Base-by-base conservation (phyloP, 2,113 vertebrate species). In the Callorhinus ursinus region DNA sequence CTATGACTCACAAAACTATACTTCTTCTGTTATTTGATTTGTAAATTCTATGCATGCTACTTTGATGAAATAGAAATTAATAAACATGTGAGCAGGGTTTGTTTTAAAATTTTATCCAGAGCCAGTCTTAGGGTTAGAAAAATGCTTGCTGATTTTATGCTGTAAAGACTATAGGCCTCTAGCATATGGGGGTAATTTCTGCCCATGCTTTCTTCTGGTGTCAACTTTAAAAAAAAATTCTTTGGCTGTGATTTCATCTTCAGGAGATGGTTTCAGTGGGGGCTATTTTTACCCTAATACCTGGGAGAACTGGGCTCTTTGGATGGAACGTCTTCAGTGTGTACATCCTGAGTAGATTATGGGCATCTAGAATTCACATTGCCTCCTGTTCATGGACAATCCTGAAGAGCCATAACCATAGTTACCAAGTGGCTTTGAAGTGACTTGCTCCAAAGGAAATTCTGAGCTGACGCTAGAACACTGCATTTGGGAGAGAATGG, bases 371-470 rank as follows among this genome's bases (percentile, higher is more conserved):
- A 57, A 53, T 96, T 89, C 65, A 63, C 4, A 0, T 89, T 74
- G 42, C 31, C 74, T 90, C 81, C 49, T 84, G 16, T 92, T 81
- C 10, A 55, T 59, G 89, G 55, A 51, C 31, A 85, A 12, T 72
- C 55, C 71, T 89, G 46, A 93, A 42, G 82, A 93, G 42, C 0
- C 0, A 81, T 93, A 90, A 83, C 86, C 74, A 93, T 95, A 57
- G 90, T 90, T 93, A 95, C 86, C 21, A 28, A 95, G 39, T 76
- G 51, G 74, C 57, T 93, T 83, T 87, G 28, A 69, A 93, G 86
- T 90, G 93, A 82, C 83, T 92, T 95, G 11, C n/a, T 97, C 82
- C 13, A 65, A 76, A 90, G 49, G 80, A 93, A 96, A 90, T 59
- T 84, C 57, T 76, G 55, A 84, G 33, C 12, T 4, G 55, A 93